Evolutionary conservation across 2,797 vertebrate species (phyloP), one percentile per base, ranked within the genome.

Genomic region (Sebastes itinus): DNA sequence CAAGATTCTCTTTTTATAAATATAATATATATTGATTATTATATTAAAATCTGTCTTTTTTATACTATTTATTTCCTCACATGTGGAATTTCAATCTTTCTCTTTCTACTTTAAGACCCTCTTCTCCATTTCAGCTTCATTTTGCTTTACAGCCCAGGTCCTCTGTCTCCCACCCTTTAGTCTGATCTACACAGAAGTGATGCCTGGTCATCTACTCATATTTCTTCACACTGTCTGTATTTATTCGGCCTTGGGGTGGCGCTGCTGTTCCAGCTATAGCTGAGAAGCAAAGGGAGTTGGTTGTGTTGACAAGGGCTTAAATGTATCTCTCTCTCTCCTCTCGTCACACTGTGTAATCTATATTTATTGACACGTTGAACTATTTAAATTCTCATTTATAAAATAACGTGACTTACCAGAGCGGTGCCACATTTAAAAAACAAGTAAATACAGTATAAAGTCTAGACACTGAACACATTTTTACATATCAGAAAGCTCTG

Each of bases 161-260:
- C 1, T 22, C 58, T n/a, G 16, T 64, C 3, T 42, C 7, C 1
- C 18, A 13, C 54, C 38, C 14, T 18, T 3, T 1, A 25, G 33
- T 42, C n/a, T n/a, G 18, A 25, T 23, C 18, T 14, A 13, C 20
- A 12, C 2, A 54, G 32, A 32, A 23, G 66, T 49, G 58, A 30
- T 22, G 49, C n/a, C 3, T 13, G 10, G 30, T 35, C 18, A 25
- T 56, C 67, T 81, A 79, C 61, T 27, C 58, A 33, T 3, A 22
- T 9, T 16, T 54, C 16, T 54, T 52, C 7, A 10, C 72, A 16
- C 23, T 63, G 61, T 58, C 18, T 35, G 59, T 73, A 14, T 67
- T 46, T 12, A 4, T 69, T 69, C 60, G 4, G 72, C 86, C 87
- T 85, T 2, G 0, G 20, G 87, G 71, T 64, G 85, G 87, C 60